These are phyloP conservation scores for Nothobranchius furzeri DNA, from an alignment of 2,113 vertebrate genomes.

Conservation along the genomic window DNA sequence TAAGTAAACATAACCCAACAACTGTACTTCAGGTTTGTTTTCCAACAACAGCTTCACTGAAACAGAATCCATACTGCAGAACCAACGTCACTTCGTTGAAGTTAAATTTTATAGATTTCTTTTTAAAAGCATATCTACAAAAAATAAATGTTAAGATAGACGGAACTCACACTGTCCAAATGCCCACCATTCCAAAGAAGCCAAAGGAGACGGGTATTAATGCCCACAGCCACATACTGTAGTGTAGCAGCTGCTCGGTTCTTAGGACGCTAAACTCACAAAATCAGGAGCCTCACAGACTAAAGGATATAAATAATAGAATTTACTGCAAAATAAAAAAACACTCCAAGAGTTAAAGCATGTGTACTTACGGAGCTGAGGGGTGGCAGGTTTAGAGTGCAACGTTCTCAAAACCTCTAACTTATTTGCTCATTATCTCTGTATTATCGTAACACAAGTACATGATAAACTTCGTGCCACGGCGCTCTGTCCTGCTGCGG, in stretches of 20 bases:
- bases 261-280: neutral
- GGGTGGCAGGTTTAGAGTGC: neutral
- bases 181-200: neutral
- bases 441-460: neutral
- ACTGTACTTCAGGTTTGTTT: too few species aligned
- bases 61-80: too few species aligned
- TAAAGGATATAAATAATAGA: neutral
- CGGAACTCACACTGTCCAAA: constrained; percentile 13
- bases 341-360: neutral
- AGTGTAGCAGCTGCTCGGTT: neutral
- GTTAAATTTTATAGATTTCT: too few species aligned
- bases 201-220: neutral
- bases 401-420: neutral
- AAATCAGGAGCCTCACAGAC: neutral
- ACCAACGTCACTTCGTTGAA: too few species aligned
- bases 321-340: neutral
- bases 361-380: neutral
- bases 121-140: too few species aligned
- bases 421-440: neutral
- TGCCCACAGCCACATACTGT: neutral
- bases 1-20: too few species aligned
- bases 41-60: too few species aligned
- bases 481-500: neutral
- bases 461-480: neutral
- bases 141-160: too few species aligned